Evolutionary conservation across 2,113 vertebrate genomes (phyloP).

Genomic region (Amphilophus citrinellus): DNA sequence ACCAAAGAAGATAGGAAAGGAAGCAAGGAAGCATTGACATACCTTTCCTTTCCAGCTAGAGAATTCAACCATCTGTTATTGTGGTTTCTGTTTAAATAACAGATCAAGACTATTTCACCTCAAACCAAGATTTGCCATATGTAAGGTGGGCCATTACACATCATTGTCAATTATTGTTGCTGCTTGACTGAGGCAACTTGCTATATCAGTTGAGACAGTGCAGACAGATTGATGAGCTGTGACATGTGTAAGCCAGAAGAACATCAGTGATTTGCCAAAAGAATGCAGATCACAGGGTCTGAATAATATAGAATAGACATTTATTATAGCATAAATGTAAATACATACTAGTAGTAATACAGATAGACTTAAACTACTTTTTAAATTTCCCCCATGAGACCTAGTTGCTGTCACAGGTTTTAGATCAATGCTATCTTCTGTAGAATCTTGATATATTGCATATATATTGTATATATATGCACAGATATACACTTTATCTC

Average conservation of each 20-base stretch:
- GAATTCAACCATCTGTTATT: neutral
- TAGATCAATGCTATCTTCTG: constrained; percentile 1
- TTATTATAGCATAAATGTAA: neutral
- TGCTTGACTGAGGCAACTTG: neutral
- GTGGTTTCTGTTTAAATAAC: neutral
- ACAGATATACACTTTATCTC: neutral
- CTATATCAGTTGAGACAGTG: neutral
- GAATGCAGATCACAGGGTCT: neutral
- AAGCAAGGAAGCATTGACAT: neutral
- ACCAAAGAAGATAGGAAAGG: neutral
- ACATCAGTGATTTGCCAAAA: constrained; percentile 18
- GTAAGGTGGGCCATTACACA: neutral
- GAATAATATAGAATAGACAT: neutral
- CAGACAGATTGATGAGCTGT: neutral
- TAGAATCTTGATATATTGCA: constrained; percentile 14
- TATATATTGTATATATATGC: constrained; percentile 5
- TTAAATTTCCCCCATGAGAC: neutral
- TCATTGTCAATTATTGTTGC: neutral
- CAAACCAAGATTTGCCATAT: neutral
- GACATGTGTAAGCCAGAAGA: neutral
- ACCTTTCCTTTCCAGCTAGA: neutral
- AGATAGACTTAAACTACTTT: neutral
- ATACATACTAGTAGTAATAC: neutral
- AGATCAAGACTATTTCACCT: neutral
- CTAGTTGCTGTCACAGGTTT: neutral